phyloP scores from a whole-genome alignment of 2,113 vertebrate genomes.

The Forbesichthys papilliferus region DNA sequence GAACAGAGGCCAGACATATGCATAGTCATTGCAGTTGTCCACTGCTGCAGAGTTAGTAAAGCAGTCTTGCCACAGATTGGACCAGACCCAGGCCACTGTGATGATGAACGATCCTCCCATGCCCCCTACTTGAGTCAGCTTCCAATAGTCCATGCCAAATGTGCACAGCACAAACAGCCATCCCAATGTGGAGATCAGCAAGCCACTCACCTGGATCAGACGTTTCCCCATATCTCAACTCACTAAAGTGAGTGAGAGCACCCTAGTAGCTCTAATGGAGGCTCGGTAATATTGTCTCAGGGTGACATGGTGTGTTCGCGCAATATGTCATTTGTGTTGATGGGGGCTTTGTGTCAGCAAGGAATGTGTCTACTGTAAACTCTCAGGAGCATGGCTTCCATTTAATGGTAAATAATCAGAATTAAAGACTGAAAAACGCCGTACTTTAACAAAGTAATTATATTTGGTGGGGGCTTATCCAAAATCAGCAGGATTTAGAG shows the following conservation, averaged over 20 bases:
- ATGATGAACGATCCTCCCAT: conserved; percentile 83
- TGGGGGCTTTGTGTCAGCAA: conserved; percentile 35
- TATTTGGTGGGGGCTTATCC: no score
- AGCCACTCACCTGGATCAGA: conserved; percentile 82
- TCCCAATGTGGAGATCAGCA: conserved; percentile 83
- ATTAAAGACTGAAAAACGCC: no score
- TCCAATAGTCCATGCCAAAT: conserved; percentile 91
- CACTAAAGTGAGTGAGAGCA: neutral
- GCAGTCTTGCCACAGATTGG: conserved; percentile 93
- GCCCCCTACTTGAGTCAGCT: conserved; percentile 83
- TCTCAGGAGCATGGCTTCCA: conserved; percentile 29
- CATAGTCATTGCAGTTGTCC: conserved; percentile 88
- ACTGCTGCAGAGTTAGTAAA: conserved; percentile 87
- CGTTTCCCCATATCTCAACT: conserved; percentile 62
- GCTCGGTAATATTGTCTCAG: neutral
- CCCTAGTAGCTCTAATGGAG: neutral
- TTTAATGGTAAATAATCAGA: neutral
- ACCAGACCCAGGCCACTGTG: conserved; percentile 91
- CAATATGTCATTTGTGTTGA: conserved; percentile 47
- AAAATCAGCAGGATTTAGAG: no score
- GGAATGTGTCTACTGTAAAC: conserved; percentile 70
- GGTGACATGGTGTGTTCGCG: conserved; percentile 19
- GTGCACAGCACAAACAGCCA: conserved; percentile 89
- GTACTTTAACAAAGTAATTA: no score
- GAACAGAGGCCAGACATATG: conserved; percentile 85